phyloP scores from a whole-genome alignment of 2,888 invertebrate genomes.

The Sesia bembeciformis region DNA sequence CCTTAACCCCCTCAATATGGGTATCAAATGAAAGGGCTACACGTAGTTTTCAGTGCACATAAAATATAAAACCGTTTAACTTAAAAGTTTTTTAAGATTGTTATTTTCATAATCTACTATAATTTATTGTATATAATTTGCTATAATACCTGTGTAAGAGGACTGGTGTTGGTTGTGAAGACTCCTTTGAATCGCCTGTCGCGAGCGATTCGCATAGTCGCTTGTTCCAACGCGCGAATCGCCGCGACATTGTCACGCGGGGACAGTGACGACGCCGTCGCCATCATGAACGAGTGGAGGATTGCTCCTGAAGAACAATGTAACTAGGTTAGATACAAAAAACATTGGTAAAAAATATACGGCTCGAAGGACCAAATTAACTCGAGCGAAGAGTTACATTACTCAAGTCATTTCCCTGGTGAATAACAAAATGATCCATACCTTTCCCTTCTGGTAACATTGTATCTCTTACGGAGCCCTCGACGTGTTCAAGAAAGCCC shows the following conservation, averaged over 20 bases:
- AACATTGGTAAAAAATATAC: background rate
- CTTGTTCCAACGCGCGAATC: slow-evolving; percentile 85
- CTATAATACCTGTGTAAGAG: slow-evolving; percentile 83
- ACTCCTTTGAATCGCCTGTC: slow-evolving; percentile 81
- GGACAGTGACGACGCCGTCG: slow-evolving; percentile 78
- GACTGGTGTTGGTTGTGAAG: slow-evolving; percentile 90
- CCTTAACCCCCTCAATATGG: too few species aligned
- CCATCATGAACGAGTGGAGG: slow-evolving; percentile 92
- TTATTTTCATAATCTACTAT: too few species aligned
- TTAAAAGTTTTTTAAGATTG: too few species aligned
- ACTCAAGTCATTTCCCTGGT: too few species aligned
- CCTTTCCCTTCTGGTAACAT: slow-evolving; percentile 58
- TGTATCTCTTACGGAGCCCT: slow-evolving; percentile 80
- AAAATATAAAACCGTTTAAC: too few species aligned
- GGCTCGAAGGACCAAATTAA: background rate
- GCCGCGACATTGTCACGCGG: slow-evolving; percentile 85
- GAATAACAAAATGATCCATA: slow-evolving; percentile 9
- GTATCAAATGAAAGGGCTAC: too few species aligned
- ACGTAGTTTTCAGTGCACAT: too few species aligned
- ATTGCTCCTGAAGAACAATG: slow-evolving; percentile 47
- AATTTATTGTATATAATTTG: background rate
- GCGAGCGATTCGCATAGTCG: slow-evolving; percentile 79
- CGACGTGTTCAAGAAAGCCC: slow-evolving; percentile 84
- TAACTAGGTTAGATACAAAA: background rate
- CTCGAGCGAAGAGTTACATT: too few species aligned